Evolutionary conservation across 1,140 invertebrate species (phyloP), one percentile per base, ranked within the genome.

Genomic region (Riptortus pedestris): DNA sequence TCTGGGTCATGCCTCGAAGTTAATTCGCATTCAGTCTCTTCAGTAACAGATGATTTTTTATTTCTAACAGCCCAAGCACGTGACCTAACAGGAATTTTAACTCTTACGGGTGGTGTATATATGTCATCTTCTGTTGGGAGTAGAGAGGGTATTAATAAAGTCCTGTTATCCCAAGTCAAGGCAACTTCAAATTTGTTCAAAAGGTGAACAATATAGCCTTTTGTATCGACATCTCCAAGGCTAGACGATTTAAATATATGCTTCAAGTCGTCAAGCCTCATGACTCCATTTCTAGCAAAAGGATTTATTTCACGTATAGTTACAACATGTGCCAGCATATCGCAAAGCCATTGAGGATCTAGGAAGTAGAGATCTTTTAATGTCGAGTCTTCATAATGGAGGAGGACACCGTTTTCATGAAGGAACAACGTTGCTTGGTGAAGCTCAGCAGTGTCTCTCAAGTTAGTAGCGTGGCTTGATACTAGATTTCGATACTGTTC

Each of bases 141-240:
- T 26, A 98, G 76, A 0, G 91, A 93, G 0, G 96, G 94, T 69
- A 99, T 92, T 1, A 98, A 75, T 16, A 99, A 74, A 16, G 91
- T 90, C 4, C 93, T 75, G 24, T 86, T 88, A 73, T 98, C 94
- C 91, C 93, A 98, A n/a, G 93, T 93, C 14, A 99, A 76, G 0
- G 96, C 96, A 27, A 98, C 86, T 77, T 99, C 96, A 76, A 98
- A 98, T 77, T 98, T 98, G 74, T 93, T 94, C 33, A 99, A 75
- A 11, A 96, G 75, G 71, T 85, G 90, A 1, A 96, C 84, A 43
- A 94, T 90, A 68, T 96, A 94, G 67, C 74, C 74, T 67, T 79
- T 76, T 65, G 78, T 78, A 59, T 79, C 77, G 51, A 74, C 74
- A 2, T 77, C 76, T 64, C 78, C 77, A 58, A 76, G 74, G 14